Percentiles rank a stretch among this genome's conserved stretches.
These are phyloP conservation scores for Nesogale talazaci DNA, from an alignment of 2,113 vertebrate species.

Conservation along the genomic window DNA sequence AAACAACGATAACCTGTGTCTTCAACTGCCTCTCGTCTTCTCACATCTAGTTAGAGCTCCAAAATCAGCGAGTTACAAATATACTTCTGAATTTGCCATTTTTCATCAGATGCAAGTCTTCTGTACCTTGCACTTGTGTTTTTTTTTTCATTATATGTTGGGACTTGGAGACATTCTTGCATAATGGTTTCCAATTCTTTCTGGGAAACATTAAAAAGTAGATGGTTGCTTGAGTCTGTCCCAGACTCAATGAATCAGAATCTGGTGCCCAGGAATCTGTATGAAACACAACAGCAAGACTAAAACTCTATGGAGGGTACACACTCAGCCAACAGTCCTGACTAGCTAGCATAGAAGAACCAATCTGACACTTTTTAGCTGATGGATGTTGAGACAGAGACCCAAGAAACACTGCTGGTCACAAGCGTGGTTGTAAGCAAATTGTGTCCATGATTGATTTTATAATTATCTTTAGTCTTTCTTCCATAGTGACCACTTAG, in stretches of 20 bases:
- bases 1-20: background rate
- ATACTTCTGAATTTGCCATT: background rate
- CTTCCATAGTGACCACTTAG: background rate
- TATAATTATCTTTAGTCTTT: background rate
- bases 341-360: background rate
- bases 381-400: background rate
- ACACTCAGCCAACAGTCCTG: background rate
- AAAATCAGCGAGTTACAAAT: slow-evolving; percentile 17
- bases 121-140: background rate
- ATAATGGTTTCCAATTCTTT: background rate
- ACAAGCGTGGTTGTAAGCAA: background rate
- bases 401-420: background rate
- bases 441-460: background rate
- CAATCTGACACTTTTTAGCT: background rate
- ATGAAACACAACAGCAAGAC: background rate
- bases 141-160: background rate
- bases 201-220: background rate
- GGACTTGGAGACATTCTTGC: background rate
- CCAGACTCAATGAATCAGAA: background rate
- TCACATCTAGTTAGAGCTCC: background rate
- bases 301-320: background rate
- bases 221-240: background rate
- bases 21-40: background rate
- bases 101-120: background rate
- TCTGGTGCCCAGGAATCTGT: background rate